Evolutionary conservation across 2,888 invertebrate genomes (phyloP).

Genomic region (Altica lythri): DNA sequence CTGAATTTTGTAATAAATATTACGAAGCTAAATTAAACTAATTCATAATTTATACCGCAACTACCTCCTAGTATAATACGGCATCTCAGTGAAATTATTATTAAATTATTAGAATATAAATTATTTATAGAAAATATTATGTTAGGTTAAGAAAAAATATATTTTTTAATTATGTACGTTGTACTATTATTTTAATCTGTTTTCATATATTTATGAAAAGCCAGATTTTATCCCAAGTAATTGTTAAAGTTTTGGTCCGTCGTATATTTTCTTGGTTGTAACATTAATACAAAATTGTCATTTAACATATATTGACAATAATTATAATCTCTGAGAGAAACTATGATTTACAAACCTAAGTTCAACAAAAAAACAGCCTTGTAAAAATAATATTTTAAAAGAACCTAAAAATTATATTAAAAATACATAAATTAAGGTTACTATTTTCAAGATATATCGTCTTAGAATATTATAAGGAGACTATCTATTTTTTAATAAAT

Average conservation of each 20-base stretch:
- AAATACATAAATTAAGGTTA: slow-evolving; percentile 36
- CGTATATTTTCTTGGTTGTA: too few species aligned
- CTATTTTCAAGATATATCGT: slow-evolving; percentile 23
- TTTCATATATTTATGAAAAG: too few species aligned
- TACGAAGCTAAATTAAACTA: slow-evolving; percentile 47
- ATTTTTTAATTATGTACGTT: too few species aligned
- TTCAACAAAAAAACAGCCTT: slow-evolving; percentile 37
- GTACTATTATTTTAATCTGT: too few species aligned
- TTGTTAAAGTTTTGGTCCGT: too few species aligned
- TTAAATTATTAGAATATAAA: slow-evolving; percentile 11
- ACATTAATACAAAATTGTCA: too few species aligned
- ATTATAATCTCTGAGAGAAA: slow-evolving; percentile 28
- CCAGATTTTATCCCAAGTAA: too few species aligned
- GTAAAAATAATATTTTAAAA: slow-evolving; percentile 36
- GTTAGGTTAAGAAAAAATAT: slow-evolving; percentile 4
- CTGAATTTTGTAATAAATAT: slow-evolving; percentile 79
- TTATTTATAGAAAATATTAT: slow-evolving; percentile 12
- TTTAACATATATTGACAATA: slow-evolving; percentile 29
- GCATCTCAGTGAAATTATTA: slow-evolving; percentile 24
- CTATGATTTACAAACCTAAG: slow-evolving; percentile 33
- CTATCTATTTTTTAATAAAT: slow-evolving; percentile 54
- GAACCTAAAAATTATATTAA: slow-evolving; percentile 31
- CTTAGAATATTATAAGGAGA: slow-evolving; percentile 25
- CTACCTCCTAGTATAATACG: slow-evolving; percentile 31
- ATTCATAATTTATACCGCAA: background rate